Evolutionary conservation across 1,140 invertebrate species (phyloP).

Genomic region (Brachionus angularis): DNA sequence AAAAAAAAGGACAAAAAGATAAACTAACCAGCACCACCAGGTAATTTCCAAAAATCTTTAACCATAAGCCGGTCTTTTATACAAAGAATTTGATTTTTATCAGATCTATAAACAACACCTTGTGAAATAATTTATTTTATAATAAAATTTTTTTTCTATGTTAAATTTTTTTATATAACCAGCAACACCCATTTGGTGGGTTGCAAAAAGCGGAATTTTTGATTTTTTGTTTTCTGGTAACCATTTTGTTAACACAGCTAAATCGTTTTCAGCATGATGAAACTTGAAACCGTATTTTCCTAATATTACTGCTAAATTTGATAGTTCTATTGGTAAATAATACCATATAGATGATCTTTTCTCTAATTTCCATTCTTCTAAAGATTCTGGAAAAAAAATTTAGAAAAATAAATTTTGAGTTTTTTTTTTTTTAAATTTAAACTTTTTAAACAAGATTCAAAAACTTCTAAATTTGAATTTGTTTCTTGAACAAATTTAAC

Average conservation of each 20-base stretch:
- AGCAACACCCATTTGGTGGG: conserved; percentile 69
- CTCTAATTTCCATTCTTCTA: conserved; percentile 4
- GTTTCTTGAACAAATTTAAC: background rate
- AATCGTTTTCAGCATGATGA: conserved; percentile 75
- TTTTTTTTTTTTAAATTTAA: background rate
- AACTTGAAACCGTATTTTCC: conserved; percentile 72
- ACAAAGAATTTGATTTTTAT: conserved; percentile 24
- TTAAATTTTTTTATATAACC: too few species aligned
- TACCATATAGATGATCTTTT: conserved; percentile 26
- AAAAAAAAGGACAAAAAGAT: too few species aligned
- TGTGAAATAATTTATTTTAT: background rate
- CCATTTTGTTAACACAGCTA: conserved; percentile 75
- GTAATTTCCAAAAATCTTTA: conserved; percentile 32
- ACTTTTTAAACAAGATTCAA: conserved; percentile 1
- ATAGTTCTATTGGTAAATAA: conserved; percentile 6
- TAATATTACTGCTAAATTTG: conserved; percentile 14
- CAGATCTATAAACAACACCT: conserved; percentile 17
- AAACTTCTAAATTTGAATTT: background rate
- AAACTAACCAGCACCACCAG: conserved; percentile 5
- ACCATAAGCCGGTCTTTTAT: conserved; percentile 24
- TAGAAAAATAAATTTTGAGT: background rate
- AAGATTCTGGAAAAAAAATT: background rate
- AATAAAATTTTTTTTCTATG: background rate
- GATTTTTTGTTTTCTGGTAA: conserved; percentile 63
- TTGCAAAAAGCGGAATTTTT: conserved; percentile 71